Base-by-base conservation (phyloP, 2,113 vertebrate species). In the Clarias macrocephalus region DNA sequence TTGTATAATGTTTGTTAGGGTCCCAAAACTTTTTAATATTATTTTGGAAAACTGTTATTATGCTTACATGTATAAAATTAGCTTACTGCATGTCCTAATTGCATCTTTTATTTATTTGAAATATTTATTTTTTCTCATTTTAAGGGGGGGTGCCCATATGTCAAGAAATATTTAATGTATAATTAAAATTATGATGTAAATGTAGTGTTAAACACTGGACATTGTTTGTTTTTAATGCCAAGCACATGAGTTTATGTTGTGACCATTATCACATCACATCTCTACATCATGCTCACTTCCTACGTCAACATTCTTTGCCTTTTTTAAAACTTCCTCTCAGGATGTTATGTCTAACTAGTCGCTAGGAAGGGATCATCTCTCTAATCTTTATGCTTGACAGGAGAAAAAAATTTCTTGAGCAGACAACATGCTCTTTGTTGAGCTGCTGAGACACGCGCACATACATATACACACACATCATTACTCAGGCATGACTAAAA, bases 331-430 rank as follows among this genome's bases (percentile, higher is more conserved):
- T 86, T 60, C 48, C 66, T 42, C 65, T 56, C 86, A 70, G 83
- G 83, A 89, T 87, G 86, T 89, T 87, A 76, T 77, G 83, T 87
- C 88, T 83, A 73, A 80, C 85, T 42, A 19, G 75, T 73, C 19
- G 72, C 7, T 86, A 56, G 75, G 57, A 84, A 28, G 56, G 21
- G 81, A 72, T 80, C 12, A 87, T 86, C 70, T 81, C 57, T 81
- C 79, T 81, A 81, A 81, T 81, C 79, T 89, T 66, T 52, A 30
- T 37, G 72, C 81, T 21, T 70, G 81, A 80, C 63, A 84, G 57
- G 37, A 66, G 63, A 83, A 68, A 75, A 23, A 62, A 65, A 86
- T 85, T 86, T 82, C 83, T 66, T 18, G 23, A 70, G 63, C 48
- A 83, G 42, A 83, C 63, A 83, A 56, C 82, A 83, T 56, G n/a